Conservation (phyloP, 2,888 invertebrate species). For the Carterocephalus palaemon region DNA sequence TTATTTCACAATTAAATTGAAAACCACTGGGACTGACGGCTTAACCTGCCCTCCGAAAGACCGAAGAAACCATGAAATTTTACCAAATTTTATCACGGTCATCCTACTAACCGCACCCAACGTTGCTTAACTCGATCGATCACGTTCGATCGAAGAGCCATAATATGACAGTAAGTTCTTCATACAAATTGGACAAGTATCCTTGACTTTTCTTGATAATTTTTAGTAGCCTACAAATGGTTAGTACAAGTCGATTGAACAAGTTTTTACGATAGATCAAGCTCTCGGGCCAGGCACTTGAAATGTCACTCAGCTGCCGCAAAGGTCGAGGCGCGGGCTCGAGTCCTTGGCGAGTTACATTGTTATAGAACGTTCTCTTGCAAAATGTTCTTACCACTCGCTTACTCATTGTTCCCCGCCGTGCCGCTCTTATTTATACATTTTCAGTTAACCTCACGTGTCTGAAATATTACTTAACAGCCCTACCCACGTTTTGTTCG, state of each 20-base stretch:
- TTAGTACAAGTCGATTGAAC: conserved; percentile 26
- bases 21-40: too few species aligned
- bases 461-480: conserved; percentile 2
- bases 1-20: too few species aligned
- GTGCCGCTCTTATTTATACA: conserved; percentile 15
- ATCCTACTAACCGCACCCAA: too few species aligned
- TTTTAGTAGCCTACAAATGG: too few species aligned
- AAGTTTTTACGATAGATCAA: conserved; percentile 37
- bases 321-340: conserved; percentile 42
- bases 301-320: conserved; percentile 42
- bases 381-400: conserved; percentile 36
- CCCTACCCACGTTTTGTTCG: conserved; percentile 15
- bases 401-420: conserved; percentile 33
- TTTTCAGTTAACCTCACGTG: conserved; percentile 30
- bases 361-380: conserved; percentile 39
- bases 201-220: too few species aligned
- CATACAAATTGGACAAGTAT: too few species aligned
- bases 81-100: too few species aligned
- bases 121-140: too few species aligned
- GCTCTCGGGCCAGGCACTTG: conserved; percentile 34
- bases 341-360: conserved; percentile 40
- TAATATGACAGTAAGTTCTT: too few species aligned
- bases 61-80: too few species aligned
- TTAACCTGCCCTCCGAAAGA: too few species aligned
- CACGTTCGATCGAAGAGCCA: too few species aligned